Evolutionary conservation across 2,888 invertebrate species (phyloP).

Genomic region (Calameuta pallipes): DNA sequence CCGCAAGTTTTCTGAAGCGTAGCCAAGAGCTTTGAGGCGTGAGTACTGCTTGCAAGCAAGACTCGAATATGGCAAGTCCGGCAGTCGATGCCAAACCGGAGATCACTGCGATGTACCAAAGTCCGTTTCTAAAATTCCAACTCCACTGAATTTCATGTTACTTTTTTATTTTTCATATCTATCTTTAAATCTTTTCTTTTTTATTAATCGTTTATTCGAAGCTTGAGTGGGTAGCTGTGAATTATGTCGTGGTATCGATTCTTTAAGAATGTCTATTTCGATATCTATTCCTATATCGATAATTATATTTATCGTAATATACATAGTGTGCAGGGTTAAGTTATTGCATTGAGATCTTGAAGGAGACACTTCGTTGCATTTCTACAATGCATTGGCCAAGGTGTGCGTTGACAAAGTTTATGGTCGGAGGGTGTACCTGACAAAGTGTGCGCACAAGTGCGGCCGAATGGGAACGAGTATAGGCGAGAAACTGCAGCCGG

Average conservation of each 20-base stretch:
- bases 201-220: neutral
- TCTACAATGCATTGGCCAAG: neutral
- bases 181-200: neutral
- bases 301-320: neutral
- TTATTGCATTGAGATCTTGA: neutral
- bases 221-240: neutral
- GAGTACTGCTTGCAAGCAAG: conserved; percentile 32
- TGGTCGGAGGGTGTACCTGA: neutral
- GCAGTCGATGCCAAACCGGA: conserved; percentile 52
- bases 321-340: neutral
- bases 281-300: neutral
- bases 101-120: conserved; percentile 31
- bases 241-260: neutral
- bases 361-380: neutral
- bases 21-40: conserved; percentile 44
- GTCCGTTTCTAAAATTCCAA: neutral
- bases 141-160: neutral
- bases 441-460: neutral
- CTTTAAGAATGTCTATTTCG: neutral
- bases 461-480: neutral
- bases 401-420: neutral
- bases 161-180: neutral
- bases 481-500: neutral
- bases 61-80: conserved; percentile 39
- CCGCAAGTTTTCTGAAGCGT: conserved; percentile 55